Evolutionary conservation across 2,113 vertebrate species (phyloP).

Genomic region (Gobius niger): DNA sequence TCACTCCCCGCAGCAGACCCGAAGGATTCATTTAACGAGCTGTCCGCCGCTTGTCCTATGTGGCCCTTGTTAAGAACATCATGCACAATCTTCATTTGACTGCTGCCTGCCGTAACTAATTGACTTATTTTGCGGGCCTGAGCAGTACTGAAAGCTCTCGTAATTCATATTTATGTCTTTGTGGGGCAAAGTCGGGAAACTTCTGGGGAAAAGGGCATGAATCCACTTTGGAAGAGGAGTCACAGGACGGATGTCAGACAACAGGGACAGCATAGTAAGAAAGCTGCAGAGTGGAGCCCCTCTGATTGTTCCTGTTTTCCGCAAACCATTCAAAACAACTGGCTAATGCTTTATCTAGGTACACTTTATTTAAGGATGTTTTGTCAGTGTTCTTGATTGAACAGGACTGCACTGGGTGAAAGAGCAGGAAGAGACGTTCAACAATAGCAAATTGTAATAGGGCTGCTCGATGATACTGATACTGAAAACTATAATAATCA

Average conservation of each 20-base stretch:
- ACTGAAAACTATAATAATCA: no score
- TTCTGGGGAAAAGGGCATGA: slow-evolving; percentile 32
- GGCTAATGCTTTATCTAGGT: no score
- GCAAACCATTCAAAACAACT: no score
- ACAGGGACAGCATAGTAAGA: slow-evolving; percentile 6
- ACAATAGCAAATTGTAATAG: no score
- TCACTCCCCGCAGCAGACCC: slow-evolving; percentile 71
- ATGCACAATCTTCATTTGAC: slow-evolving; percentile 72
- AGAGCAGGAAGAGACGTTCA: no score
- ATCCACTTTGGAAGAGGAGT: slow-evolving; percentile 24
- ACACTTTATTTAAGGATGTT: no score
- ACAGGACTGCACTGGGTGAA: no score
- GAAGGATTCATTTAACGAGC: slow-evolving; percentile 78
- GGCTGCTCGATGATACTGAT: no score
- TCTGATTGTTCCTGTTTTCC: no score
- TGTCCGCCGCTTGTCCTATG: slow-evolving; percentile 71
- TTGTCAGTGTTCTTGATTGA: no score
- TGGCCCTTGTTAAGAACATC: slow-evolving; percentile 74
- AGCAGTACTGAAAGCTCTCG: slow-evolving; percentile 70
- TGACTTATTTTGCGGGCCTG: slow-evolving; percentile 74
- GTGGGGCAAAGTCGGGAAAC: slow-evolving; percentile 60
- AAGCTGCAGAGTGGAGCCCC: no score
- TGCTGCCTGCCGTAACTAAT: slow-evolving; percentile 74
- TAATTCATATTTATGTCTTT: slow-evolving; percentile 73
- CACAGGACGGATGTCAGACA: slow-evolving; percentile 13